Evolutionary conservation across 2,113 vertebrate species (phyloP).

Genomic region (Hippocampus comes): DNA sequence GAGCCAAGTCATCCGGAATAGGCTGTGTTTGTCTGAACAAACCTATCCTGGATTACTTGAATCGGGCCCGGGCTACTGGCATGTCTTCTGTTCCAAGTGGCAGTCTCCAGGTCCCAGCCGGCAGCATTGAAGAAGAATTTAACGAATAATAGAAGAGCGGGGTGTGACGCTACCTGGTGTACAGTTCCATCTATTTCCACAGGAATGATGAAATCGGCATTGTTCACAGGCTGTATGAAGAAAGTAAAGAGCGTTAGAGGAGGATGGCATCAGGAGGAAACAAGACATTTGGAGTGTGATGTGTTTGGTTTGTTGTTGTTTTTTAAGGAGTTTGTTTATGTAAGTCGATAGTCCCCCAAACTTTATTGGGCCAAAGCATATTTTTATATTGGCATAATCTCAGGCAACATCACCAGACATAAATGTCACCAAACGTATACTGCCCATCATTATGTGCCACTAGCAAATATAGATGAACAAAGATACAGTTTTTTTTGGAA

Average conservation of each 20-base stretch:
- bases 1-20: slow-evolving; percentile 98
- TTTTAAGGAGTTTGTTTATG: no score
- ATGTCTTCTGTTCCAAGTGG: slow-evolving; percentile 11
- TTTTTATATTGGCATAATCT: no score
- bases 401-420: no score
- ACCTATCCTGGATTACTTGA: slow-evolving; percentile 99
- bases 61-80: slow-evolving; percentile 77
- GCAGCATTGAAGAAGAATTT: neutral
- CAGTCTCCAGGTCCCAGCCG: slow-evolving; percentile 3
- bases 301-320: no score
- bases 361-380: no score
- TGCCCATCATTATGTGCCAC: no score
- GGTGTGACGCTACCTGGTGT: slow-evolving; percentile 77
- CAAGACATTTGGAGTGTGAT: neutral
- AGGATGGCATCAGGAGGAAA: neutral
- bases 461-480: no score
- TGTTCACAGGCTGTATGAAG: slow-evolving; percentile 84
- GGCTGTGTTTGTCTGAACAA: slow-evolving; percentile 87
- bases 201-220: slow-evolving; percentile 93
- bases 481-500: no score
- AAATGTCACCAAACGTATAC: no score
- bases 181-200: slow-evolving; percentile 89
- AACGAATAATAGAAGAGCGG: neutral
- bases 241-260: neutral
- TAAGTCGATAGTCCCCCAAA: no score